Evolutionary conservation across 2,113 vertebrate species (phyloP).

Genomic region (Pagrus major): DNA sequence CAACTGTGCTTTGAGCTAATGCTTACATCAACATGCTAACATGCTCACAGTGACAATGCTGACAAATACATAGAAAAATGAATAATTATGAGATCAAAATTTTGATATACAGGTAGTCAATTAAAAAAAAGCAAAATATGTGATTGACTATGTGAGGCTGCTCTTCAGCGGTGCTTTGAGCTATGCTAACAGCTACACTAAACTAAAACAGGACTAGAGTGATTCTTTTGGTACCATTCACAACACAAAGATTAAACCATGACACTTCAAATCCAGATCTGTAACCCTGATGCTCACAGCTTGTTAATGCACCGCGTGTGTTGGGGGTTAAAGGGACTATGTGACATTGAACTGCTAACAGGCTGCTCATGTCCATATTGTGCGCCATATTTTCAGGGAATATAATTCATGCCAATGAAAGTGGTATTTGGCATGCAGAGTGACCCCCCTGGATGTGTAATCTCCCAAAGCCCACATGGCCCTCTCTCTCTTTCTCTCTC

Average conservation of each 20-base stretch:
- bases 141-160: too few relatives aligned
- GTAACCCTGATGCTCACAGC: conserved; percentile 15
- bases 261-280: conserved; percentile 14
- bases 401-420: conserved; percentile 59
- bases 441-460: conserved; percentile 41
- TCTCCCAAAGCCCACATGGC: conserved; percentile 23
- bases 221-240: too few relatives aligned
- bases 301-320: conserved; percentile 4
- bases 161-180: too few relatives aligned
- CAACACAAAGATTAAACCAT: neutral
- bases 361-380: conserved; percentile 48
- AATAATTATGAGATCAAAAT: too few relatives aligned
- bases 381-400: conserved; percentile 55
- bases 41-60: too few relatives aligned
- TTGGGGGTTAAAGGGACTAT: conserved; percentile 9
- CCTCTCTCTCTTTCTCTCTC: neutral
- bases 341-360: conserved; percentile 41
- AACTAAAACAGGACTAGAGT: too few relatives aligned
- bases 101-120: too few relatives aligned
- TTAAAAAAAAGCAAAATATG: too few relatives aligned
- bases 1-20: too few relatives aligned
- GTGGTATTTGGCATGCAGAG: conserved; percentile 49
- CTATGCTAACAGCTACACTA: too few relatives aligned
- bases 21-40: too few relatives aligned
- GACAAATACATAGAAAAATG: too few relatives aligned